Base-by-base conservation (phyloP, 2,797 vertebrate species). In the Lithobates pipiens region DNA sequence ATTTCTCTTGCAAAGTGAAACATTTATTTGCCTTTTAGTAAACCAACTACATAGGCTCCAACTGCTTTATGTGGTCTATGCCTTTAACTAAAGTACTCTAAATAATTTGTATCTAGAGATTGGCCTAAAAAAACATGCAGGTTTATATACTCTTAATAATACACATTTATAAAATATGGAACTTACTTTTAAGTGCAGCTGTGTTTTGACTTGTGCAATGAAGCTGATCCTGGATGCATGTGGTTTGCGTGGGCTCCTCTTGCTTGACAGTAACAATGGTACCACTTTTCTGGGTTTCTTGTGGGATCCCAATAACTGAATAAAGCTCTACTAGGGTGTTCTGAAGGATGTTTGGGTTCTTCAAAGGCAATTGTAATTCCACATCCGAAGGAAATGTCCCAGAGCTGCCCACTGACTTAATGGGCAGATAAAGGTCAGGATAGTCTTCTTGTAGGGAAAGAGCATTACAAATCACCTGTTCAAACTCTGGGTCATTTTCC, bases 401-500 rank as follows among this genome's bases (percentile, higher is more conserved):
- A 29, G 11, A 5, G 44, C 15, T 27, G 13, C 23, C 32, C 21
- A 5, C 1, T n/a, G 44, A 5, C n/a, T 65, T 74, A 2, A 6
- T 57, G 44, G 77, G 32, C 69, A 34, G 76, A 73, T 29, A 50
- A 1, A 46, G n/a, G 39, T 25, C 25, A 32, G 77, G 84, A 36
- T 81, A 85, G 65, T 85, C 78, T 9, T 85, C 84, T 76, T 85
- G 29, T 81, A 85, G 36, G 44, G 84, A 81, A 6, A 76, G 77
- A 13, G 67, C 25, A 57, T 29, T 80, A 27, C 11, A 70, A 1
- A 85, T 15, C 18, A 76, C 34, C 23, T 85, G 84, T 1, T 85
- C 77, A 44, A 85, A 23, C 32, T 85, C 84, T 25, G 70, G 42
- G 57, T 85, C 84, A 32, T 9, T 39, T 27, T 67, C 72, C 81